A percentile compares a stretch with the other conserved stretches of the same genome.
Evolutionary conservation across 1,140 invertebrate species (phyloP).

Genomic region (Aphidius gifuensis): DNA sequence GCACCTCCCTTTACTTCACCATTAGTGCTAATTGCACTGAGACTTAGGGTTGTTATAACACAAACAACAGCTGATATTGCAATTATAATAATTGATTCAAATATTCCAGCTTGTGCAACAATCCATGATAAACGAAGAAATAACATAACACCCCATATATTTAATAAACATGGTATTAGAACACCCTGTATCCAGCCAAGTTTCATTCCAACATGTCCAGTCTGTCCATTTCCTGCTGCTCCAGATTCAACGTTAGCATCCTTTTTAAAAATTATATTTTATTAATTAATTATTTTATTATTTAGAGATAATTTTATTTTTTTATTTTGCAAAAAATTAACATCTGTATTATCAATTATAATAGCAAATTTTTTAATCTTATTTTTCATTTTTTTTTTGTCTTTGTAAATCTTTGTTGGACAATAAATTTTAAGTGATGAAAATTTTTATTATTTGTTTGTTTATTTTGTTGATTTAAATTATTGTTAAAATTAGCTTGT

Average conservation of each 20-base stretch:
- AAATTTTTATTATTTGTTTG: too few species aligned
- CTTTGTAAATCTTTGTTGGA: too few species aligned
- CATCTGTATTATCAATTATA: too few species aligned
- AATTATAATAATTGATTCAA: constrained; percentile 76
- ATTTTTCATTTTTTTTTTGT: too few species aligned
- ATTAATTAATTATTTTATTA: not conserved
- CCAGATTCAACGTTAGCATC: constrained; percentile 41
- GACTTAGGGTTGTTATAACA: constrained; percentile 89
- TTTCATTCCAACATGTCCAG: constrained; percentile 62
- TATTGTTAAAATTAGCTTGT: too few species aligned
- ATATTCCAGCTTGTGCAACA: constrained; percentile 76
- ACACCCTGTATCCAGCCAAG: constrained; percentile 82
- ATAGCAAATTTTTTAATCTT: too few species aligned
- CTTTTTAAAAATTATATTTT: constrained; percentile 26
- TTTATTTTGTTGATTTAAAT: too few species aligned
- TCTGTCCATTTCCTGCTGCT: constrained; percentile 41
- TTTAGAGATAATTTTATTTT: too few species aligned
- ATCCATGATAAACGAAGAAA: constrained; percentile 84
- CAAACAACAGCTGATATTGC: constrained; percentile 86
- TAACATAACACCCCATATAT: constrained; percentile 87
- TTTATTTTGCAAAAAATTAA: too few species aligned
- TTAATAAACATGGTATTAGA: constrained; percentile 78
- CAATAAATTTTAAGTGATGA: too few species aligned
- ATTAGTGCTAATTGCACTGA: constrained; percentile 97
- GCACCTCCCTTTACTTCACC: constrained; percentile 97